Base-by-base conservation (phyloP, 2,888 invertebrate species). In the Ichneumoninae sp. region DNA sequence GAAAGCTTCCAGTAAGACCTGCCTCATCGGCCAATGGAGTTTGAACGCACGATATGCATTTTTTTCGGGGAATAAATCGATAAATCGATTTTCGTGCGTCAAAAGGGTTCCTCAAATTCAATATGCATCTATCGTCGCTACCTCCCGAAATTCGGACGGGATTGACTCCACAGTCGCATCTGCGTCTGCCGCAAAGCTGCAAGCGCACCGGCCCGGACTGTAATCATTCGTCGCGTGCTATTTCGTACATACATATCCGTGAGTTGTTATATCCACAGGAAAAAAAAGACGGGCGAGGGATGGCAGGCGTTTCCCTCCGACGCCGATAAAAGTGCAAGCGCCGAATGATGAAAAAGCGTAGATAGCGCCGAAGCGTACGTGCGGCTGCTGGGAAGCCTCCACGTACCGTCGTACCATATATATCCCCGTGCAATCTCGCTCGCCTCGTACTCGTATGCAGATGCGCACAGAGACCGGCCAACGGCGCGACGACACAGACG, bases 291-390 rank as follows among this genome's bases (percentile, higher is more conserved):
- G 19, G 50, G 6, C 40, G 47, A 22, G 57, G 71, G 50, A 26
- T 68, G 52, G 66, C 50, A 50, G 68, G 71, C 47, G 33, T 33
- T 75, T 54, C 47, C 57, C n/a, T 68, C 22, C 57, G 54, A 75
- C 78, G 44, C 57, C 75, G 75, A 83, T 83, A 83, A 75, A 75
- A 83, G 75, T 80, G 79, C 79, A 83, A 79, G 69, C 83, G 70
- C 47, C 75, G 83, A 71, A 75, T 83, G 83, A 83, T 83, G 83
- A 83, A 83, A 83, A 83, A 80, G 79, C 54, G 70, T 16, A 75
- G 79, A 83, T 80, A 80, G 69, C 44, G 40, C 69, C 22, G 44
- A 65, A 76, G 76, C 62, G 74, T 74, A 74, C 54, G 57, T 69
- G 50, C 57, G 47, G 57, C 47, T 75, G 52, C 44, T 72, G 60